Conservation (phyloP, 2,797 vertebrate genomes). For the Rhinoraja longicauda region DNA sequence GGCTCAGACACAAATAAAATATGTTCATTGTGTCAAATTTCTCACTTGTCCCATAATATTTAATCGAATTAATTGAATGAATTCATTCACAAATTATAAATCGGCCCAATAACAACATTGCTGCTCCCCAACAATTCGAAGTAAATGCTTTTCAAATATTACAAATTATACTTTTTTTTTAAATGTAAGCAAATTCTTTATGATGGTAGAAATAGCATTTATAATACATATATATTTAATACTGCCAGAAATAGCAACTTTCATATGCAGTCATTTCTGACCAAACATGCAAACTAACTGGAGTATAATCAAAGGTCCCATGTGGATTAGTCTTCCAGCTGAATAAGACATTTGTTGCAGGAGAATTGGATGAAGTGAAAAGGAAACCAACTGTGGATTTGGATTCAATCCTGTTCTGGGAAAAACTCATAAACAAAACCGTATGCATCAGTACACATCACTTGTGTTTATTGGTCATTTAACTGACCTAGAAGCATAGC, state of each 20-base stretch:
- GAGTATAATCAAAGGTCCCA: not conserved
- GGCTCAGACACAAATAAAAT: not conserved
- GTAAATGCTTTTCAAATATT: not conserved
- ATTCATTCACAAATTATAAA: not conserved
- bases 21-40: not conserved
- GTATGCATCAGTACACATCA: constrained; percentile 42
- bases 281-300: not conserved
- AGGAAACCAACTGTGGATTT: not conserved
- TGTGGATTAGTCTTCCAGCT: not conserved
- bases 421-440: constrained; percentile 43
- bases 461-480: constrained; percentile 39
- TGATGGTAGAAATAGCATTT: not conserved
- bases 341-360: not conserved
- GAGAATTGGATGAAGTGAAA: not conserved
- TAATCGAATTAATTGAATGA: not conserved
- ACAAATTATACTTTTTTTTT: not conserved
- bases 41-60: not conserved
- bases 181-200: not conserved
- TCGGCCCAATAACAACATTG: not conserved
- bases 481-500: constrained; percentile 41
- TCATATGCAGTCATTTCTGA: not conserved
- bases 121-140: not conserved
- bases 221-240: not conserved
- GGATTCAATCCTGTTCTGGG: constrained; percentile 41
- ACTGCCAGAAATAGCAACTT: not conserved